Evolutionary conservation across 2,888 invertebrate species (phyloP), one percentile per base, ranked within the genome.

Genomic region (Aphrophora alni): DNA sequence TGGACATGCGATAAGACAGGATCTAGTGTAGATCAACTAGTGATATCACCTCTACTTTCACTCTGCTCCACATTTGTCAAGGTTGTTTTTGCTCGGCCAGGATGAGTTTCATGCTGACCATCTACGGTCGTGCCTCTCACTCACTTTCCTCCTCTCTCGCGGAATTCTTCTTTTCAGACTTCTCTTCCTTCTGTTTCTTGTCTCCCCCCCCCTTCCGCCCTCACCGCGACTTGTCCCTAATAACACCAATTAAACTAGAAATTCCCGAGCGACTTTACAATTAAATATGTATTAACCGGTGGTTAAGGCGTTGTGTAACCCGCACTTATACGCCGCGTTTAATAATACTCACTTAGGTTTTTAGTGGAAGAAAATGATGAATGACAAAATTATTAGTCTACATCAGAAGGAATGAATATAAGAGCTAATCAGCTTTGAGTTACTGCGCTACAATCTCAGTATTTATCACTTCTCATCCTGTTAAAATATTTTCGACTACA

Each of bases 91-190:
- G 59, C 59, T 4, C 59, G 59, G 59, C 59, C 59, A 59, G 59
- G 59, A 59, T 59, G 59, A 59, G 59, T 59, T 59, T 59, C 59
- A 59, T 59, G 59, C 59, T 59, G 59, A 59, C 59, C 59, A 59
- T 59, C 59, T 59, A 59, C 59, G 59, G 59, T 44, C 44, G 44
- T 21, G 59, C 59, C 21, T 21, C 59, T 59, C 59, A 21, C 59
- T 59, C 59, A 21, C 59, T 21, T 21, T 59, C 21, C 21, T 21
- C 59, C 21, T 4, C 59, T 21, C 59, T 59, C 59, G 59, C 59
- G 59, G 59, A 59, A 59, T 59, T 59, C 59, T 21, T 59, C 59
- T 59, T 14, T 59, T 59, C 59, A 59, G 2, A 12, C 59, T 21
- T 59, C 59, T 59, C 59, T 59, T 59, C 59, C 59, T 59, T 21